A percentile compares a stretch with the other conserved stretches of the same genome.
Evolutionary conservation across 1,140 invertebrate species (phyloP).

Genomic region (Penaeus indicus): DNA sequence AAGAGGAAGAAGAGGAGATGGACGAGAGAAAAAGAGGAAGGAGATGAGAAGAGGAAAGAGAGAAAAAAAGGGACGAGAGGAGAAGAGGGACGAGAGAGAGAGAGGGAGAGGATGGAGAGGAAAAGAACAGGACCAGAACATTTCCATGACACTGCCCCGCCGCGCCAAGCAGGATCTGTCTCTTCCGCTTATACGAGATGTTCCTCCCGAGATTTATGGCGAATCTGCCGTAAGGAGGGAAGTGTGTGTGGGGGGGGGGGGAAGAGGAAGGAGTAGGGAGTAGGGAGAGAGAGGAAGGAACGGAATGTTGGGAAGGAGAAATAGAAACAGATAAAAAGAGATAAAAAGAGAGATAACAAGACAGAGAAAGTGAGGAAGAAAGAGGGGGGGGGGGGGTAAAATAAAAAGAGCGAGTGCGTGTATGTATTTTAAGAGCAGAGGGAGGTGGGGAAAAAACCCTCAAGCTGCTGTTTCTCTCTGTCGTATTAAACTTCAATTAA

Average conservation of each 20-base stretch:
- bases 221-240: too few relatives aligned
- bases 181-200: too few relatives aligned
- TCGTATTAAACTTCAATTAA: conserved; percentile 55
- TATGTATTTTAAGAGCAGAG: neutral
- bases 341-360: neutral
- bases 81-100: neutral
- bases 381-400: neutral
- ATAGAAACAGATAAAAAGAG: neutral
- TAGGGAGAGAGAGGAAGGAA: neutral
- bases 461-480: conserved; percentile 6
- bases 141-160: too few relatives aligned
- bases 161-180: too few relatives aligned
- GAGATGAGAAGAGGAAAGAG: too few relatives aligned
- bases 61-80: neutral
- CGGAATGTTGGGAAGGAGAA: neutral
- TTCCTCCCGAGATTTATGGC: too few relatives aligned
- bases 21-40: too few relatives aligned
- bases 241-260: too few relatives aligned
- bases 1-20: neutral
- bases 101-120: too few relatives aligned
- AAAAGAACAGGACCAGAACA: too few relatives aligned
- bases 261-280: too few relatives aligned
- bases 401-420: too few relatives aligned
- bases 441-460: neutral
- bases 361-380: neutral